Percentiles rank a stretch among this genome's conserved stretches.
These are phyloP conservation scores for Platanista minor DNA, from an alignment of 2,113 vertebrate species.

Conservation along the genomic window DNA sequence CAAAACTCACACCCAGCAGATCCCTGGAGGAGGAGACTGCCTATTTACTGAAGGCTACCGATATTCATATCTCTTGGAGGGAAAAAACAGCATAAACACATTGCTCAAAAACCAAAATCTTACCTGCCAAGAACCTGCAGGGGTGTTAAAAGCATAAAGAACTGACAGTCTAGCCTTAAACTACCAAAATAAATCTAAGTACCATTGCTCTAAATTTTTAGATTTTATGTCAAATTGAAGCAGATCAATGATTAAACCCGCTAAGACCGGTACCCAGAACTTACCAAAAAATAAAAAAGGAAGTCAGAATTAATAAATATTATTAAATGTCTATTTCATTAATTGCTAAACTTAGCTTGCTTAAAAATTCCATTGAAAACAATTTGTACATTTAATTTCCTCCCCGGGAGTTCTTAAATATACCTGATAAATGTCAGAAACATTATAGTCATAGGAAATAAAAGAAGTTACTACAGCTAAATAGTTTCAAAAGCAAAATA, in stretches of 20 bases:
- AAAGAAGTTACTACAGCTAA: background rate
- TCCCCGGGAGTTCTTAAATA: background rate
- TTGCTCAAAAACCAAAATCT: background rate
- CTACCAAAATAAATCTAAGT: background rate
- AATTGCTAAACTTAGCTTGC: background rate
- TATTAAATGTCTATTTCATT: background rate
- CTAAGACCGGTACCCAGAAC: background rate
- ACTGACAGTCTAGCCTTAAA: background rate
- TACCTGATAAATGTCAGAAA: background rate
- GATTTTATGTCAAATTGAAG: conserved; percentile 10
- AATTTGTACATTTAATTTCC: conserved; percentile 5
- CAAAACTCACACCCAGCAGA: background rate
- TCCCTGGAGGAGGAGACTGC: background rate
- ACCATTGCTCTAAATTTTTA: background rate
- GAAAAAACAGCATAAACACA: background rate
- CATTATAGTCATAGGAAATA: background rate
- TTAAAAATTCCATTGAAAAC: conserved; percentile 12
- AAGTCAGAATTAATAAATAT: background rate
- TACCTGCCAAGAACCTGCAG: background rate
- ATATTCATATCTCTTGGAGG: background rate
- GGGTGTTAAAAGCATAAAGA: background rate
- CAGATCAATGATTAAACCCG: background rate
- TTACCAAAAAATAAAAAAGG: background rate
- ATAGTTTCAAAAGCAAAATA: conserved; percentile 1
- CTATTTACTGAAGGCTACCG: background rate